These are phyloP conservation scores for Polydrusus pterygomalis DNA, from an alignment of 2,888 invertebrate species.

Conservation along the genomic window DNA sequence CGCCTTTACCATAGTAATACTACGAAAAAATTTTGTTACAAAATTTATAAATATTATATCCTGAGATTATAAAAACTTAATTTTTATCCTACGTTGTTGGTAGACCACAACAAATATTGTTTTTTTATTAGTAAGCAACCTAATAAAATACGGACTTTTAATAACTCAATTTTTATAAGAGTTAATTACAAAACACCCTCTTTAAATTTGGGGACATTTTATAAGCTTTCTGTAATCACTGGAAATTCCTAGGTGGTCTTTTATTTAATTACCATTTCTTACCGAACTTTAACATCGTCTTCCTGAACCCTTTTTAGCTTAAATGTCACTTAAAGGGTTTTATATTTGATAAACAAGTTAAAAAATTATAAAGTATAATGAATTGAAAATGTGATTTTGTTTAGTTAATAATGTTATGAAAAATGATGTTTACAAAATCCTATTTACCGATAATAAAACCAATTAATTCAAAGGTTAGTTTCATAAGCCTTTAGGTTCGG, in stretches of 20 bases:
- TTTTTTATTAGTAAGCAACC: too few relatives aligned
- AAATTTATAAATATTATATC: too few relatives aligned
- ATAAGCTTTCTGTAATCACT: not conserved
- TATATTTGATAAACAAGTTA: not conserved
- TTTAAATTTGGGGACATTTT: not conserved
- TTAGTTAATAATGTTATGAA: not conserved
- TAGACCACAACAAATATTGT: too few relatives aligned
- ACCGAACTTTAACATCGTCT: not conserved
- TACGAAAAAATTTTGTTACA: too few relatives aligned
- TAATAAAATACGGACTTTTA: not conserved
- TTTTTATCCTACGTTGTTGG: too few relatives aligned
- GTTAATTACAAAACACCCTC: not conserved
- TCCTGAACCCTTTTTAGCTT: not conserved
- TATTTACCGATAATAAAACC: too few relatives aligned
- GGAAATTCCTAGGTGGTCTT: not conserved
- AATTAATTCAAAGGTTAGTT: too few relatives aligned
- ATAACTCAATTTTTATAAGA: not conserved
- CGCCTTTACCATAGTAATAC: too few relatives aligned
- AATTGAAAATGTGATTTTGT: not conserved
- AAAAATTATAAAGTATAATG: not conserved
- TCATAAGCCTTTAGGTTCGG: too few relatives aligned
- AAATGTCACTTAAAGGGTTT: not conserved
- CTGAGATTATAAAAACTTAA: too few relatives aligned
- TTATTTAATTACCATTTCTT: constrained; percentile 5
- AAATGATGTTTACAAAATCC: too few relatives aligned